Percentiles rank a stretch among this genome's conserved stretches.
These are phyloP conservation scores for Etia nguti DNA, from an alignment of 2,113 vertebrate species.

Conservation along the genomic window DNA sequence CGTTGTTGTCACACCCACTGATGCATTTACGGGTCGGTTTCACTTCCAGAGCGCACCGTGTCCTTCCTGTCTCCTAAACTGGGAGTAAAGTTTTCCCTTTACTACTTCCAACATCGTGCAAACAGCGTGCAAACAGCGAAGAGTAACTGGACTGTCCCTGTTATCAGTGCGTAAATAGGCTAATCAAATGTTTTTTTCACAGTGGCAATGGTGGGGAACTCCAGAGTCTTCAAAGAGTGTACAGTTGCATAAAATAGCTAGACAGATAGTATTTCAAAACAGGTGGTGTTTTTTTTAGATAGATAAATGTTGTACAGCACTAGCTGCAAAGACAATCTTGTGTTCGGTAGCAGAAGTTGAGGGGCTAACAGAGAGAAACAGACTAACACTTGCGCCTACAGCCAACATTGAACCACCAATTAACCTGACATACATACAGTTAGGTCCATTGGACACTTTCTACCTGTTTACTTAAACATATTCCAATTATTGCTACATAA, in stretches of 20 bases:
- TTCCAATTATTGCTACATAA: background rate
- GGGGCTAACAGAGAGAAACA: background rate
- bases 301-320: fast-evolving
- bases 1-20: background rate
- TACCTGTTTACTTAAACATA: background rate
- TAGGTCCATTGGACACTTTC: background rate
- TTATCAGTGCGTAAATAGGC: background rate
- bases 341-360: background rate
- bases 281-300: background rate
- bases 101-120: no score
- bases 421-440: fast-evolving
- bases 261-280: background rate
- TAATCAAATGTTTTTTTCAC: background rate
- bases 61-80: background rate
- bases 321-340: background rate
- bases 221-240: background rate
- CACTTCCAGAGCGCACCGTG: background rate
- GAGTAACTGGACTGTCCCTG: background rate
- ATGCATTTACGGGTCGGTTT: background rate
- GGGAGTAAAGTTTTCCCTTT: background rate
- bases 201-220: background rate
- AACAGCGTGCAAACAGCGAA: background rate
- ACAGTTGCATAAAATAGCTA: background rate
- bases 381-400: background rate
- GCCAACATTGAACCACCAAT: background rate